Conservation (phyloP, 1,140 invertebrate genomes). For the Trypoxylus dichotomus region DNA sequence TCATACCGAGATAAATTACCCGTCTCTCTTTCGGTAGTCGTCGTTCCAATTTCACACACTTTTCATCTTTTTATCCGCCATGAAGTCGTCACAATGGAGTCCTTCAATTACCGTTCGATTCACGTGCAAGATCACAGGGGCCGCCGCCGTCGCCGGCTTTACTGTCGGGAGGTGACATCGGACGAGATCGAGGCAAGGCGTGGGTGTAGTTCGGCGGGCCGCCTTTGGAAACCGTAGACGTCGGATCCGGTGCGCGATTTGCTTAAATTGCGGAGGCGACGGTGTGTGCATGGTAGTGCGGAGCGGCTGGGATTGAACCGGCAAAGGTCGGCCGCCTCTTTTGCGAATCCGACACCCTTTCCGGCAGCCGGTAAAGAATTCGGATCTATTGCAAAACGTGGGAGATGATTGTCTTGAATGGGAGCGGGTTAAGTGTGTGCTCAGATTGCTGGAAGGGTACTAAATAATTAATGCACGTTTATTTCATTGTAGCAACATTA, state of each 20-base stretch:
- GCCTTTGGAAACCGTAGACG: neutral
- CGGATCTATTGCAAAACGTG: neutral
- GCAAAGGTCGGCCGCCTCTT: neutral
- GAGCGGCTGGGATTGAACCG: neutral
- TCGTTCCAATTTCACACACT: neutral
- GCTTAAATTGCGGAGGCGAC: neutral
- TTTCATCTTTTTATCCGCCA: neutral
- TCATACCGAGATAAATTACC: too few species aligned
- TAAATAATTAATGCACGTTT: too few species aligned
- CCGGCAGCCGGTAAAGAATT: neutral
- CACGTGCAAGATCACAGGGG: neutral
- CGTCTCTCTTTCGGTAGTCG: neutral
- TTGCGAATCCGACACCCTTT: neutral
- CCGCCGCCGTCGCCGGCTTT: neutral
- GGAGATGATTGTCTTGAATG: neutral
- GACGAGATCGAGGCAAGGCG: neutral
- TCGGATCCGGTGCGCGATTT: neutral
- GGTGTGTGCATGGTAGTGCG: neutral
- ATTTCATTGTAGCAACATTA: too few species aligned
- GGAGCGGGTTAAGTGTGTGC: too few species aligned
- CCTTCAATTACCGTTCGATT: neutral
- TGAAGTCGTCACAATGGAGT: neutral
- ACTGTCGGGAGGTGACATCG: neutral
- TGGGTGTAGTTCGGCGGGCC: neutral
- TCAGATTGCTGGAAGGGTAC: too few species aligned